A percentile compares a stretch with the other conserved stretches of the same genome.
Conservation (phyloP, 1,140 invertebrate species). For the Solenopsis fugax region DNA sequence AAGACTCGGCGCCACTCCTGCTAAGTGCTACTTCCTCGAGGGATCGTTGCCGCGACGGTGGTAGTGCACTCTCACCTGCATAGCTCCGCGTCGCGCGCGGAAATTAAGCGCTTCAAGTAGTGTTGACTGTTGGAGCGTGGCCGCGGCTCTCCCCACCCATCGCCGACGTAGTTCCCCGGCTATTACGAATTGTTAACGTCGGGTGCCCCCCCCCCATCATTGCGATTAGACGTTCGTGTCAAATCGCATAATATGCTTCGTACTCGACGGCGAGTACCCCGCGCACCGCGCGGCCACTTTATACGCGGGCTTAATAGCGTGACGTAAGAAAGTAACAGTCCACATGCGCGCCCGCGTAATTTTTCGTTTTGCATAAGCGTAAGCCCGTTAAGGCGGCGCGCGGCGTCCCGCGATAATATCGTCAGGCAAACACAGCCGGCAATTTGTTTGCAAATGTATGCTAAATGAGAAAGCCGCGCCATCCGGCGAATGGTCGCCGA, state of each 20-base stretch:
- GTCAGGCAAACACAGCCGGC: conserved; percentile 33
- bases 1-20: conserved; percentile 32
- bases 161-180: conserved; percentile 49
- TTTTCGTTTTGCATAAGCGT: conserved; percentile 46
- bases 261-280: neutral
- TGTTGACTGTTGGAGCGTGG: conserved; percentile 53
- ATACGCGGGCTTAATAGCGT: conserved; percentile 39
- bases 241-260: conserved; percentile 50
- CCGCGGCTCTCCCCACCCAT: conserved; percentile 21
- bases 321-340: conserved; percentile 59
- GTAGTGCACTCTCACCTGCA: conserved; percentile 52
- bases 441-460: conserved; percentile 61
- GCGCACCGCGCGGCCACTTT: conserved; percentile 19
- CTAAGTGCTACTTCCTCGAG: conserved; percentile 45
- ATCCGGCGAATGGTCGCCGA: conserved; percentile 15
- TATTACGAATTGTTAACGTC: conserved; percentile 62
- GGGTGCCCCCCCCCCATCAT: conserved; percentile 46
- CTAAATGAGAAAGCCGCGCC: conserved; percentile 44
- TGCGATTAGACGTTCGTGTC: conserved; percentile 54
- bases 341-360: conserved; percentile 45
- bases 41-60: conserved; percentile 13
- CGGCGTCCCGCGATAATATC: conserved; percentile 52
- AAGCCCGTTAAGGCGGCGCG: conserved; percentile 46
- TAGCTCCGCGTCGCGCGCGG: conserved; percentile 24
- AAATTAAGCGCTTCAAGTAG: conserved; percentile 55